A percentile compares a stretch with the other conserved stretches of the same genome.
Conservation (phyloP, 2,797 vertebrate genomes). For the Sebastolobus alascanus region DNA sequence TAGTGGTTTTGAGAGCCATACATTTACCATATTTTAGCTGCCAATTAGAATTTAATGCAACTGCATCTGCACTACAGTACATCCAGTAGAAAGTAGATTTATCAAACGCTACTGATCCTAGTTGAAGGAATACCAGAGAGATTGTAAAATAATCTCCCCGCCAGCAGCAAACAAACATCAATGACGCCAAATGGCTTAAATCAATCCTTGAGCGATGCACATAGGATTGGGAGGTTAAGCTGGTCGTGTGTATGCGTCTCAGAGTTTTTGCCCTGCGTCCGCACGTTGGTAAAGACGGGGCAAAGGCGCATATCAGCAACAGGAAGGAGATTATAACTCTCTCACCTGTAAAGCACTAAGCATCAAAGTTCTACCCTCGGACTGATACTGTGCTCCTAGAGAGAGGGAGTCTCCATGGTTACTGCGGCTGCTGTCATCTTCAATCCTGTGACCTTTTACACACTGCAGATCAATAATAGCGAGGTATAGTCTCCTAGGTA, state of each 20-base stretch:
- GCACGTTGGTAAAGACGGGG: background rate
- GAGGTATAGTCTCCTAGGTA: slow-evolving; percentile 71
- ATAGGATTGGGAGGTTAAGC: background rate
- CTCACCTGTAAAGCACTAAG: slow-evolving; percentile 34
- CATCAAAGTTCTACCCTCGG: slow-evolving; percentile 46
- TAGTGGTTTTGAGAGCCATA: background rate
- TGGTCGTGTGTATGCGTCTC: background rate
- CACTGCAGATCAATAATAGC: slow-evolving; percentile 75
- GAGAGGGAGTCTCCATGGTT: slow-evolving; percentile 66
- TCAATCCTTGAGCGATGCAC: slow-evolving; percentile 5
- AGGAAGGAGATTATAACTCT: background rate
- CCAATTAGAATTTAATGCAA: background rate
- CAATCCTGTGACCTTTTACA: slow-evolving; percentile 81
- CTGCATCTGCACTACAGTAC: background rate
- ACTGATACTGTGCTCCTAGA: slow-evolving; percentile 36
- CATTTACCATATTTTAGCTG: slow-evolving; percentile 1
- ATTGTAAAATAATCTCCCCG: slow-evolving; percentile 26
- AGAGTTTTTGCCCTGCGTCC: background rate
- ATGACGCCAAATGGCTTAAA: background rate
- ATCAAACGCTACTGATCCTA: background rate
- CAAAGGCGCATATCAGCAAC: background rate
- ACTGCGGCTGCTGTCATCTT: slow-evolving; percentile 71
- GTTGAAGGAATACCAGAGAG: slow-evolving; percentile 1
- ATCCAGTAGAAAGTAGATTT: slow-evolving; percentile 1
- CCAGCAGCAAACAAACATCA: slow-evolving; percentile 7